Evolutionary conservation across 2,797 vertebrate genomes (phyloP).

Genomic region (Propithecus deckenii): DNA sequence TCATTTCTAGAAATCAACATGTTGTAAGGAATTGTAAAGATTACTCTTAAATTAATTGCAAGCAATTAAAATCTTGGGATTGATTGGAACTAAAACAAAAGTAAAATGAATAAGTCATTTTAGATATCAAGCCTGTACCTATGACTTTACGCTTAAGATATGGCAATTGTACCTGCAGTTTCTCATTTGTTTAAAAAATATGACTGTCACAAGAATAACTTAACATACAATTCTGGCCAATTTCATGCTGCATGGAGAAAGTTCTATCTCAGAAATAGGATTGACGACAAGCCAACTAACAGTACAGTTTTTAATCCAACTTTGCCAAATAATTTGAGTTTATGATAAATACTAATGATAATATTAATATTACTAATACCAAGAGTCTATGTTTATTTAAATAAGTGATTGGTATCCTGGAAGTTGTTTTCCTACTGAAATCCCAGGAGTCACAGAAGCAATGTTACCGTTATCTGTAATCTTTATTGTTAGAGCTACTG

Average conservation of each 20-base stretch:
- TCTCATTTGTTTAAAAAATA: neutral
- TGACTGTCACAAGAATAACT: neutral
- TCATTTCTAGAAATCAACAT: conserved; percentile 12
- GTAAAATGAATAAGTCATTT: neutral
- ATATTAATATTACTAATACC: too few relatives aligned
- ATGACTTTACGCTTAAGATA: neutral
- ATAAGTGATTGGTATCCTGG: neutral
- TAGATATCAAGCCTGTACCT: neutral
- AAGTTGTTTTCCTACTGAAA: neutral
- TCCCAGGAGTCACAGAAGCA: neutral
- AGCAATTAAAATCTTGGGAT: neutral
- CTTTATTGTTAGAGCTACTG: neutral
- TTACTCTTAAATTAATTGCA: neutral
- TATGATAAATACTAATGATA: neutral
- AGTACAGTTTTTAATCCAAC: neutral
- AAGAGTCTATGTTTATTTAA: neutral
- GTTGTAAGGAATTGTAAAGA: neutral
- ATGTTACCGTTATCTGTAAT: neutral
- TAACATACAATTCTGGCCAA: neutral
- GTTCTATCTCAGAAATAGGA: neutral
- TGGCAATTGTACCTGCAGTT: neutral
- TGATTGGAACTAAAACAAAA: neutral
- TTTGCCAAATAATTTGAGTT: neutral
- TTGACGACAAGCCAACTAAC: neutral
- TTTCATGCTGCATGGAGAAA: neutral